Conservation (phyloP, 1,140 invertebrate species). For the Drosophila ironensis region DNA sequence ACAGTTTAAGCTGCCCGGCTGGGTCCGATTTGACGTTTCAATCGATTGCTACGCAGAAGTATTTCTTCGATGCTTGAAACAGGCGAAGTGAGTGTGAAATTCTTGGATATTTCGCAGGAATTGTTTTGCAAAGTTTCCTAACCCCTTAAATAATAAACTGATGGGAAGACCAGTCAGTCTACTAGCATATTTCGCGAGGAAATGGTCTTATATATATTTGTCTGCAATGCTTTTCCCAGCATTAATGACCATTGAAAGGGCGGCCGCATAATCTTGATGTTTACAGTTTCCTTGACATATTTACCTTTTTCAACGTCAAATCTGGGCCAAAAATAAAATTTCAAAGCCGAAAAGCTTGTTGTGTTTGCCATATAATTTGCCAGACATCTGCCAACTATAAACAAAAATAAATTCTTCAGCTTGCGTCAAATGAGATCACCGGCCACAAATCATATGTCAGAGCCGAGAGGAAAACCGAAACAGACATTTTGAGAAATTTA, state of each 20-base stretch:
- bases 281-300: constrained; percentile 70
- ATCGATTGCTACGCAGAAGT: neutral
- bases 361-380: constrained; percentile 18
- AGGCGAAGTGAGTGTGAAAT: constrained; percentile 58
- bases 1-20: constrained; percentile 1
- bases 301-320: constrained; percentile 44
- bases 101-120: neutral
- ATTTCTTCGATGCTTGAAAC: constrained; percentile 50
- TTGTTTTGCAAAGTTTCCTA: neutral
- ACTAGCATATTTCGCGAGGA: no score
- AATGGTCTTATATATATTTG: neutral
- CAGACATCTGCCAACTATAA: constrained; percentile 66
- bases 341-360: constrained; percentile 27
- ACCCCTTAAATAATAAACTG: no score
- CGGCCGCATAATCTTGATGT: constrained; percentile 18
- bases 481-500: constrained; percentile 21
- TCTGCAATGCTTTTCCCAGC: no score
- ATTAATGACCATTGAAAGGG: no score
- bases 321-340: constrained; percentile 18
- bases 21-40: constrained; percentile 7
- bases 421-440: constrained; percentile 66
- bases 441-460: constrained; percentile 27
- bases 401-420: constrained; percentile 50
- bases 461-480: constrained; percentile 27
- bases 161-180: no score